Percentiles rank a stretch among this genome's conserved stretches.
Evolutionary conservation across 2,888 invertebrate species (phyloP).

Genomic region (Leptothorax acervorum): DNA sequence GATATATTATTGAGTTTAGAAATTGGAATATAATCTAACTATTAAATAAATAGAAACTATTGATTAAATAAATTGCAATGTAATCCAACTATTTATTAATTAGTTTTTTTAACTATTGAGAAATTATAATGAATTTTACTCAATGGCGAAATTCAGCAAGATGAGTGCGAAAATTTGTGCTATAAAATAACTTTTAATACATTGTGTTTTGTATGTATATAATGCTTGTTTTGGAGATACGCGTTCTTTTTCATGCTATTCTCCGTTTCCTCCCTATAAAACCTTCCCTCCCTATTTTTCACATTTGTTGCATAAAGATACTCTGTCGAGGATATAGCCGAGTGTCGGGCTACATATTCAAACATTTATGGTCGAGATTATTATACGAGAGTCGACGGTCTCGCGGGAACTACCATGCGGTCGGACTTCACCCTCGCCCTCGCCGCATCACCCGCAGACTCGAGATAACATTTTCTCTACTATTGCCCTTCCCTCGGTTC

Average conservation of each 20-base stretch:
- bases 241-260: not conserved
- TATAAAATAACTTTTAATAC: not conserved
- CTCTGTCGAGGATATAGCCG: not conserved
- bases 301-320: constrained; percentile 13
- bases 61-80: not conserved
- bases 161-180: not conserved
- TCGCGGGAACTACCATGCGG: constrained; percentile 67
- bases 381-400: constrained; percentile 71
- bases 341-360: constrained; percentile 62
- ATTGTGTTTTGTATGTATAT: not conserved
- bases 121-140: not conserved
- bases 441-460: constrained; percentile 77
- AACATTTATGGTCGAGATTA: constrained; percentile 76
- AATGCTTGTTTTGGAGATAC: not conserved
- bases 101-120: not conserved
- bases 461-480: constrained; percentile 78
- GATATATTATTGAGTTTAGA: not conserved
- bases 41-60: too few species aligned
- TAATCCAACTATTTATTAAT: not conserved
- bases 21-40: not conserved
- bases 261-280: not conserved
- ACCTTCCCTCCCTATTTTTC: constrained; percentile 6
- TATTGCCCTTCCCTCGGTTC: constrained; percentile 48
- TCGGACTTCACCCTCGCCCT: constrained; percentile 74
- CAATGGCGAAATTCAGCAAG: not conserved